Base-by-base conservation (phyloP, 1,140 invertebrate species). In the Drosophila mojavensis region DNA sequence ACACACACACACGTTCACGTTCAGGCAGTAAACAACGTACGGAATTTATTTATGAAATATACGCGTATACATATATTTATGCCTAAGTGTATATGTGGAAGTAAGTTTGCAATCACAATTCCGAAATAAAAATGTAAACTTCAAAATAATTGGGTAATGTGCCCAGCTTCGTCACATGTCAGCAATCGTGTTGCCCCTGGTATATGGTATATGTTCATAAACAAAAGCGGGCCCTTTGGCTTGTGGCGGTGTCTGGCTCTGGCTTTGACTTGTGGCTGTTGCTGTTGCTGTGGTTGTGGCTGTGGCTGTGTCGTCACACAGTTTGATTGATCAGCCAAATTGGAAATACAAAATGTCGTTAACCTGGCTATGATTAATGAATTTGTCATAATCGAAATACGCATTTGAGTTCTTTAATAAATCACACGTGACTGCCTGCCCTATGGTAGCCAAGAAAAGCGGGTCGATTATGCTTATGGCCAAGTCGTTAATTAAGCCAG, bases 361-460 rank as follows among this genome's bases (percentile, higher is more conserved):
- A 86, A 89, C 84, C 76, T 79, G 79, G 28, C 45, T 28, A 79
- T 86, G 83, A 86, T 89, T 86, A 86, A 86, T 86, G 83, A 88
- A 89, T 83, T 78, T 82, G 73, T 78, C 79, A 83, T 77, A 83
- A 74, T 73, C 76, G 82, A 76, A 74, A 66, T 55, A 63, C 43
- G 33, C 61, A 77, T 66, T 64, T 58, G 66, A 20, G 17, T 73
- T 86, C 66, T 79, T 69, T 45, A 47, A 47, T 47, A 47, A 47
- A 9, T 79, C 67, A 67, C 64, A 64, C 63, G 36, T 63, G 48
- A 15, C 39, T 24, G 6, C 28, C 17, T 36, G 24, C 53, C 20
- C 64, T 33, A 62, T 68, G 67, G 17, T 17, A 53, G 54, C 43
- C 41, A 39, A 66, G 62, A 77, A 65, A 79, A 83, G 73, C 80